phyloP scores from a whole-genome alignment of 2,797 vertebrate species.

The Semotilus atromaculatus region DNA sequence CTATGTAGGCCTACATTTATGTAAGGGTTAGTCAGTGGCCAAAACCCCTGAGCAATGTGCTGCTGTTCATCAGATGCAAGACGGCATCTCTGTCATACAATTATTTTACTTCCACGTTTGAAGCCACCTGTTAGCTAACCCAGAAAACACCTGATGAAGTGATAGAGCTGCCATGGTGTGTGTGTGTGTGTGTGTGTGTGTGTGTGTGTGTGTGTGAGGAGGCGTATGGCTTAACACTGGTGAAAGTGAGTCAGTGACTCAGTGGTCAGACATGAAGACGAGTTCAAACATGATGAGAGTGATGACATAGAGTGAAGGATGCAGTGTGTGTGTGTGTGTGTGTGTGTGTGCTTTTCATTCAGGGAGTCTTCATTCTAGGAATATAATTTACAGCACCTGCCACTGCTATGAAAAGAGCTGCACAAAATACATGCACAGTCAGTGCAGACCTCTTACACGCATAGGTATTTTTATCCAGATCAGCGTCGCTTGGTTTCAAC shows the following conservation, averaged over 20 bases:
- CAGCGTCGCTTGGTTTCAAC: background rate
- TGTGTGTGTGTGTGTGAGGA: background rate
- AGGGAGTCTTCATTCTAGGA: constrained; percentile 17
- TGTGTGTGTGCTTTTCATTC: background rate
- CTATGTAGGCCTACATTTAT: background rate
- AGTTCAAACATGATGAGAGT: constrained; percentile 25
- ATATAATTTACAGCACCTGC: constrained; percentile 41
- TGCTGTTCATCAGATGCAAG: background rate
- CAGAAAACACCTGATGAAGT: constrained; percentile 31
- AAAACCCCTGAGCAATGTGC: background rate
- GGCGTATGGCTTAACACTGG: constrained; percentile 2
- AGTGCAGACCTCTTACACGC: background rate
- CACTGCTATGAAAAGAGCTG: constrained; percentile 25
- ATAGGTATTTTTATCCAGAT: constrained; percentile 24
- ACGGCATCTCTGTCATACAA: constrained; percentile 15
- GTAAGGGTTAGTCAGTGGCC: background rate
- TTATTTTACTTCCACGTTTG: background rate
- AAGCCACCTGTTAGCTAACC: constrained; percentile 49
- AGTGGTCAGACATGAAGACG: constrained; percentile 10
- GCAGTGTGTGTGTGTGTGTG: background rate
- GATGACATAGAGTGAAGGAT: constrained; percentile 46
- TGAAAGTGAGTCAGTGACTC: constrained; percentile 13
- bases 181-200: background rate
- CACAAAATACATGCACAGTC: background rate
- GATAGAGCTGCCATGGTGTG: background rate